phyloP scores from a whole-genome alignment of 2,797 vertebrate genomes.

The Tarsius wallacei region DNA sequence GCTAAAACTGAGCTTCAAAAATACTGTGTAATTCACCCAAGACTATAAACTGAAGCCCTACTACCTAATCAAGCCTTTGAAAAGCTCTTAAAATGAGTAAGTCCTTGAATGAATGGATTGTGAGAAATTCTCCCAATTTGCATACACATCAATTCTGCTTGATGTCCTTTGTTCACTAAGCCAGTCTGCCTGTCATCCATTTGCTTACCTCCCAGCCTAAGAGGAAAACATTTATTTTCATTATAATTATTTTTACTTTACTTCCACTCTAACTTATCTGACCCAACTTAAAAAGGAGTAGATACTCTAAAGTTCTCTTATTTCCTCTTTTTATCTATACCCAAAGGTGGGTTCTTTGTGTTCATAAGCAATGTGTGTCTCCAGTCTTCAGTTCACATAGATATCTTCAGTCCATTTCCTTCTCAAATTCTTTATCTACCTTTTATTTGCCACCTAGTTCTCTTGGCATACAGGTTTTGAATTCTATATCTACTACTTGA shows the following conservation, averaged over 20 bases:
- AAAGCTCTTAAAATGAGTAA: neutral
- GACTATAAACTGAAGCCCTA: neutral
- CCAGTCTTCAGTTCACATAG: neutral
- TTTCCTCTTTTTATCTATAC: neutral
- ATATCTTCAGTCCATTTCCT: neutral
- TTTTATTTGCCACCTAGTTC: neutral
- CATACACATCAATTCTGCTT: neutral
- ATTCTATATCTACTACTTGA: neutral
- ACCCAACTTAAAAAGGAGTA: neutral
- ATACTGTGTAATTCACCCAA: neutral
- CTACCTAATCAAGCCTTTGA: constrained; percentile 1
- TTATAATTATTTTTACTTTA: neutral
- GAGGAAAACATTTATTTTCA: neutral
- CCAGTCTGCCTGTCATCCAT: neutral
- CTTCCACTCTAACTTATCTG: neutral
- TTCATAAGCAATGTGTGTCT: neutral
- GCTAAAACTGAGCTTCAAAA: constrained; percentile 23
- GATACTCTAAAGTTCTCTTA: neutral
- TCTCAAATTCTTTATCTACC: neutral
- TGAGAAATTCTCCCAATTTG: constrained; percentile 12
- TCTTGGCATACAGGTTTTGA: neutral
- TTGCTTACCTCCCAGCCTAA: neutral
- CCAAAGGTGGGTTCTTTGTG: neutral
- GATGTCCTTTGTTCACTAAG: neutral
- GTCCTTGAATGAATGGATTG: neutral